Conservation (phyloP, 1,140 invertebrate genomes). For the Drosophila setifemur region DNA sequence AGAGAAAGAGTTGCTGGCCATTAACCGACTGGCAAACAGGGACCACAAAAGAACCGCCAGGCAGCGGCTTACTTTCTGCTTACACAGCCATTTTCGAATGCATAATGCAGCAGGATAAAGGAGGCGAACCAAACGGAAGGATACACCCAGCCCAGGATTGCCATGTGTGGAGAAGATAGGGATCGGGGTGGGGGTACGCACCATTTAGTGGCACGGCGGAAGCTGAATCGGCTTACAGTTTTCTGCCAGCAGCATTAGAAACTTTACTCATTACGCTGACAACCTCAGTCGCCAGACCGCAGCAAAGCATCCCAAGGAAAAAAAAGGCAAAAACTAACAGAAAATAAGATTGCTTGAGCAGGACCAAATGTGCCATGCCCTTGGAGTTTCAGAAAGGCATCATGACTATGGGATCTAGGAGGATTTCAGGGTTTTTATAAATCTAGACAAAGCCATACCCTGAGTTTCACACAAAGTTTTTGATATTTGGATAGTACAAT, state of each 20-base stretch:
- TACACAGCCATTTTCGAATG: constrained; percentile 72
- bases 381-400: too few species aligned
- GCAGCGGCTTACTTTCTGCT: constrained; percentile 55
- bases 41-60: constrained; percentile 58
- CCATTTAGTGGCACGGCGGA: constrained; percentile 51
- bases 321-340: too few species aligned
- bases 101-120: constrained; percentile 56
- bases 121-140: background rate
- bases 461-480: too few species aligned
- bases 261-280: constrained; percentile 78
- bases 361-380: too few species aligned
- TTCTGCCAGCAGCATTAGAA: constrained; percentile 74
- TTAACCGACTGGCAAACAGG: constrained; percentile 44
- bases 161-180: constrained; percentile 27
- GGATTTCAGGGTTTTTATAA: too few species aligned
- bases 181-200: constrained; percentile 23
- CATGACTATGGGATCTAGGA: too few species aligned
- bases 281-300: constrained; percentile 67
- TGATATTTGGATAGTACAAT: too few species aligned
- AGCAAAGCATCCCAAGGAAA: constrained; percentile 43
- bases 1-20: constrained; percentile 16
- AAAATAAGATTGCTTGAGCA: too few species aligned
- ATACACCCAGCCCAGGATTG: constrained; percentile 16
- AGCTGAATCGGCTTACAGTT: constrained; percentile 57
- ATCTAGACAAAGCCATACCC: too few species aligned